Percentiles rank a stretch among this genome's conserved stretches.
Evolutionary conservation across 1,140 invertebrate genomes (phyloP).

Genomic region (Brachionus rubens): DNA sequence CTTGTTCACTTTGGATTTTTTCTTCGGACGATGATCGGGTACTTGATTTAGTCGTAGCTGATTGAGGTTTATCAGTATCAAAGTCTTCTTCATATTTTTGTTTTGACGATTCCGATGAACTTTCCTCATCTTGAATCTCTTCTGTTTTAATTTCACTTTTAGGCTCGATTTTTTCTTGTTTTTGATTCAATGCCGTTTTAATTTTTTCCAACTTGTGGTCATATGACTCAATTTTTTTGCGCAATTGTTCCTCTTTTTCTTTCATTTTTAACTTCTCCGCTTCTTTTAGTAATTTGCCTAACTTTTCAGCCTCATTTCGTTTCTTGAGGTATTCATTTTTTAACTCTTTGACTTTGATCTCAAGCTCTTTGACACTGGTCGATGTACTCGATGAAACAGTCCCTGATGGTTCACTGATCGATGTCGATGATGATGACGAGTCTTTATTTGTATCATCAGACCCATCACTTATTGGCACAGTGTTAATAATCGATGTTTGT

Average conservation of each 20-base stretch:
- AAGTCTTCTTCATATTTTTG: slow-evolving; percentile 14
- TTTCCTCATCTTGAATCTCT: background rate
- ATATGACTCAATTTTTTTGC: slow-evolving; percentile 46
- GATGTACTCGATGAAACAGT: slow-evolving; percentile 32
- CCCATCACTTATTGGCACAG: background rate
- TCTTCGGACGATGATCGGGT: background rate
- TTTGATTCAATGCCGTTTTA: background rate
- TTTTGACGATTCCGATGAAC: background rate
- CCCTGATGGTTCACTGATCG: background rate
- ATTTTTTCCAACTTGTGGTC: slow-evolving; percentile 43
- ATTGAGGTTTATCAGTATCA: background rate
- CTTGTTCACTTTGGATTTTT: background rate
- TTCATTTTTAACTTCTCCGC: slow-evolving; percentile 47
- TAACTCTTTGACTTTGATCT: slow-evolving; percentile 22
- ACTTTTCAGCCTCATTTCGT: slow-evolving; percentile 30
- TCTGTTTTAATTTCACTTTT: background rate
- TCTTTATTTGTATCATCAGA: background rate
- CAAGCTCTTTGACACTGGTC: slow-evolving; percentile 1
- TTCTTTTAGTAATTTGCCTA: slow-evolving; percentile 29
- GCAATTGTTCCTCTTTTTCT: slow-evolving; percentile 48
- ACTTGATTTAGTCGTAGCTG: background rate
- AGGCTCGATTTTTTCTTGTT: background rate
- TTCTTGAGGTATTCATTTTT: slow-evolving; percentile 33
- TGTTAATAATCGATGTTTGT: background rate
- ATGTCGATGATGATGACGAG: slow-evolving; percentile 3